Evolutionary conservation across 2,113 vertebrate genomes (phyloP), one percentile per base, ranked within the genome.

Genomic region (Megaleporinus macrocephalus): DNA sequence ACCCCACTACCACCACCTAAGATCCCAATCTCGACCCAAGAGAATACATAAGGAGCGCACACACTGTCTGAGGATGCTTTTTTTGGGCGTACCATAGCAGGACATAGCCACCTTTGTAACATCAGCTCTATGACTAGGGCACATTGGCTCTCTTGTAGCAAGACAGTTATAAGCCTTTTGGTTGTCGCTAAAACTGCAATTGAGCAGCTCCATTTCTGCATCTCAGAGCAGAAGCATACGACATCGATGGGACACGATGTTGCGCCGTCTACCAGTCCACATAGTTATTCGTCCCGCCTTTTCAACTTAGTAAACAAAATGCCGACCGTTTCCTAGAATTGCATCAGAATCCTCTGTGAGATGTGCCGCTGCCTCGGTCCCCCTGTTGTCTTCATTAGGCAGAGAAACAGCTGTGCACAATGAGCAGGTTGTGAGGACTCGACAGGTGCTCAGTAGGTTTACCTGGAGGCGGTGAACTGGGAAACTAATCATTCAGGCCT

Each of bases 291-390:
- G 14, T 49, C 29, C 55, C 65, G 26, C 44, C 66, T 29, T 65
- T 77, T 73, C 61, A 62, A 24, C 76, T 83, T 71, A 36, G 76
- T 66, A 33, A 76, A 69, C 73, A 47, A 69, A 68, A 27, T 33
- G 47, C 20, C 2, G 47, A 71, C 30, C 30, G 82, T 92, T 91
- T 91, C 88, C 80, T 26, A 29, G 80, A 68, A 84, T 93, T 93
- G 90, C 92, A 92, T 93, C 93, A 93, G 76, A 57, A 66, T 83
- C 78, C 61, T 77, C 70, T 81, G 71, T 62, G 87, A 79, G 76
- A 51, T 30, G 36, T 14, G 51, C 81, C 85, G 77, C 85, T 89
- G 82, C 71, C 79, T 83, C 88, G 83, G 87, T 84, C 73, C 83
- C 85, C 86, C 87, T 78, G 86, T 85, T 78, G 84, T 90, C 90